Conservation (phyloP, 2,888 invertebrate species). For the Mesoligia furuncula region DNA sequence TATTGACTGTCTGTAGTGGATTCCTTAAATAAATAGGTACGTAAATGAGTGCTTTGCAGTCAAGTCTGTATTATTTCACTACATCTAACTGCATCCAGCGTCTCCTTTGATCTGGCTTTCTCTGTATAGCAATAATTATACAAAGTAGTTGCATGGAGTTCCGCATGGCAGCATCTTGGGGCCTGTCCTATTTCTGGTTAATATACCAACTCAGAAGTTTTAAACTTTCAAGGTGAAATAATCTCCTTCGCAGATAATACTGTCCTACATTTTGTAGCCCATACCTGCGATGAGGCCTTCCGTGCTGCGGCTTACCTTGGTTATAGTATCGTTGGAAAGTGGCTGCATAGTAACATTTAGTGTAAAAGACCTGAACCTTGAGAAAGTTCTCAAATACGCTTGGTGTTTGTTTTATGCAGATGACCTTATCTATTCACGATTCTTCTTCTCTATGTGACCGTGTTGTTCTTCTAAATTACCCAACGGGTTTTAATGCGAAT, state of each 20-base stretch:
- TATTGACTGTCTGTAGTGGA: background rate
- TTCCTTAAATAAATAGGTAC: background rate
- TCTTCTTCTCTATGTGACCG: too few relatives aligned
- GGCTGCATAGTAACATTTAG: background rate
- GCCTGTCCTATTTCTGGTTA: background rate
- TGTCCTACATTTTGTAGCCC: background rate
- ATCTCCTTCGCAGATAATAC: background rate
- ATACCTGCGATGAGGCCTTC: background rate
- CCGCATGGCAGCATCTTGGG: background rate
- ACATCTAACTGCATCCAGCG: background rate
- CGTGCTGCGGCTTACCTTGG: background rate
- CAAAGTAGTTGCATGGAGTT: background rate
- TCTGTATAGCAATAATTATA: background rate
- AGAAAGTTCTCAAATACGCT: background rate
- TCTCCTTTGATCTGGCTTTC: background rate
- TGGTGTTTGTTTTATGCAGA: background rate
- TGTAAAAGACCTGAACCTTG: background rate
- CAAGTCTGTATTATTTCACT: constrained; percentile 6
- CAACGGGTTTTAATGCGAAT: background rate
- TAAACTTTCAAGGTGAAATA: background rate
- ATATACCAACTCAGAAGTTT: background rate
- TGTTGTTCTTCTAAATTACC: background rate
- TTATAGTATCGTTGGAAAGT: background rate
- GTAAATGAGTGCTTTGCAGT: constrained; percentile 5
- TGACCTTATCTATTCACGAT: background rate